Percentiles rank a stretch among this genome's conserved stretches.
These are phyloP conservation scores for Lophius piscatorius DNA, from an alignment of 2,113 vertebrate species.

Conservation along the genomic window DNA sequence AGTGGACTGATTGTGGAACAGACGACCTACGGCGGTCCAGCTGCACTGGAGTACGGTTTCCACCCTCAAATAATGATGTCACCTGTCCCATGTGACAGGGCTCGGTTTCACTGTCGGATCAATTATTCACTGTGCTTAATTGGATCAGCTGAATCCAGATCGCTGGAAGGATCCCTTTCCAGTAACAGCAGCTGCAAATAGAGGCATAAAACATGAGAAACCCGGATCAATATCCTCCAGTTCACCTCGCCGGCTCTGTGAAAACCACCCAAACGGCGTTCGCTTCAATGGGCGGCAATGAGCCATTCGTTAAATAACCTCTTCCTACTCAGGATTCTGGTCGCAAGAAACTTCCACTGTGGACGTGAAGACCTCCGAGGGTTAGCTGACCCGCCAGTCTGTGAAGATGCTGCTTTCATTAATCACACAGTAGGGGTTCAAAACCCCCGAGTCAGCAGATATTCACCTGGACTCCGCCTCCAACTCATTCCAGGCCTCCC, in stretches of 20 bases:
- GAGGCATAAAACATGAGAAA: slow-evolving; percentile 63
- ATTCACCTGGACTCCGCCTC: slow-evolving; percentile 61
- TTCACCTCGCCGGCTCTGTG: slow-evolving; percentile 40
- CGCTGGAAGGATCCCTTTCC: slow-evolving; percentile 74
- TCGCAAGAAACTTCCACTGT: too few relatives aligned
- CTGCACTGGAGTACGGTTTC: slow-evolving; percentile 69
- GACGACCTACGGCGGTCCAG: slow-evolving; percentile 68
- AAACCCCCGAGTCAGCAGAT: slow-evolving; percentile 78
- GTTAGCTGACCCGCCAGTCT: slow-evolving; percentile 51
- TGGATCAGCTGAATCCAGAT: slow-evolving; percentile 80
- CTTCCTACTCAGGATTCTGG: too few relatives aligned
- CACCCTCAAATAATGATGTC: slow-evolving; percentile 75
- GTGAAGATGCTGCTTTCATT: slow-evolving; percentile 73
- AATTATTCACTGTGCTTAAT: slow-evolving; percentile 81
- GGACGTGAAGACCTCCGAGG: slow-evolving; percentile 51
- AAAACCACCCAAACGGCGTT: slow-evolving; percentile 43
- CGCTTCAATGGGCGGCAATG: slow-evolving; percentile 5
- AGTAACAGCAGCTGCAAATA: slow-evolving; percentile 79
- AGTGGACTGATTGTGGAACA: slow-evolving; percentile 68
- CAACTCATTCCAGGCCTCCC: slow-evolving; percentile 51
- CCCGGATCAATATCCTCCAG: slow-evolving; percentile 61
- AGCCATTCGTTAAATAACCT: too few relatives aligned
- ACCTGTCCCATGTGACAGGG: slow-evolving; percentile 72
- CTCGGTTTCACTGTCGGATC: slow-evolving; percentile 77
- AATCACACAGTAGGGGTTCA: slow-evolving; percentile 66